Evolutionary conservation across 2,888 invertebrate genomes (phyloP), one percentile per base, ranked within the genome.

Genomic region (Cristatella mucedo): DNA sequence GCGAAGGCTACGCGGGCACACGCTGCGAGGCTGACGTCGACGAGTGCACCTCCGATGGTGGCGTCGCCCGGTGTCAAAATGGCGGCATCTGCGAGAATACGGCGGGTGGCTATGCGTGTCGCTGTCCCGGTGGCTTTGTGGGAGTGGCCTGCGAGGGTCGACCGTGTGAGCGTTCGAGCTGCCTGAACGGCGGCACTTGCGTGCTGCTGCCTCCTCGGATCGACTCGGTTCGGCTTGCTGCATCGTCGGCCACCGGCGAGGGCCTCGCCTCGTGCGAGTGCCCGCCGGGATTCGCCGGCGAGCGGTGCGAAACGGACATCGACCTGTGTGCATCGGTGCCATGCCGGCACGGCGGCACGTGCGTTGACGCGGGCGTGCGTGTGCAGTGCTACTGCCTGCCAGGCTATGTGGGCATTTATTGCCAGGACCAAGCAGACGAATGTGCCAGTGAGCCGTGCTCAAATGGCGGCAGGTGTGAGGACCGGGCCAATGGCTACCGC

Each of bases 141-240:
- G 59, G 59, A 1, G 74, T 78, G 40, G 85, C 87, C 59, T 91
- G 91, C 58, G 80, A 59, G 38, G n/a, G n/a, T n/a, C n/a, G n/a
- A n/a, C n/a, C n/a, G n/a, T n/a, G n/a, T n/a, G n/a, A n/a, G n/a
- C n/a, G n/a, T n/a, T n/a, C n/a, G n/a, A n/a, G n/a, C n/a, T n/a
- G n/a, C n/a, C n/a, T n/a, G n/a, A n/a, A n/a, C n/a, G n/a, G n/a
- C n/a, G n/a, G n/a, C n/a, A n/a, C n/a, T n/a, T n/a, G n/a, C n/a
- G n/a, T n/a, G n/a, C n/a, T n/a, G n/a, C n/a, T n/a, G n/a, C n/a
- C n/a, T n/a, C n/a, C n/a, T n/a, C n/a, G n/a, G n/a, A n/a, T n/a
- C n/a, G n/a, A n/a, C n/a, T n/a, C n/a, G n/a, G n/a, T n/a, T n/a
- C n/a, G n/a, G n/a, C n/a, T n/a, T n/a, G n/a, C n/a, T n/a, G n/a